Evolutionary conservation across 2,113 vertebrate genomes (phyloP).

Genomic region (Pheucticus melanocephalus): DNA sequence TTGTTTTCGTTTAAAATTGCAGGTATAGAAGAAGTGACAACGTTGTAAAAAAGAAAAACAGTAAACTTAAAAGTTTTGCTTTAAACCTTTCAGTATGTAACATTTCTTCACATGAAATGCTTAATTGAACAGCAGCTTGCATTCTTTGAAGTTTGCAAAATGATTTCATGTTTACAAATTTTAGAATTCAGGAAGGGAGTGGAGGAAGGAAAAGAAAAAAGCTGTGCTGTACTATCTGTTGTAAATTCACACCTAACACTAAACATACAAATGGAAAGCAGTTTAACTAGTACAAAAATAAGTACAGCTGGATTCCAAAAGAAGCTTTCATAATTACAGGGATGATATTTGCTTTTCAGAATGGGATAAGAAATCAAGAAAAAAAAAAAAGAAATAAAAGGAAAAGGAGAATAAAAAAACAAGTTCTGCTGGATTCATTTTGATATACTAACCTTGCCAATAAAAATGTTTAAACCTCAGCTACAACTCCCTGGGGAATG

Average conservation of each 20-base stretch:
- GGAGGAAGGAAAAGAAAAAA: not conserved
- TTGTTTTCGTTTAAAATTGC: not conserved
- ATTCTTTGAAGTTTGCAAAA: conserved; percentile 34
- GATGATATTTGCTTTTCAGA: conserved; percentile 47
- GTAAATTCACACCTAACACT: not conserved
- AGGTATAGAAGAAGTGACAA: not conserved
- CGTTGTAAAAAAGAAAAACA: not conserved
- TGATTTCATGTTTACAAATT: not conserved
- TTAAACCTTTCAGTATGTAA: conserved; percentile 24
- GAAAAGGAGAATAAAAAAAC: not conserved
- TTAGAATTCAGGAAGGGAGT: not conserved
- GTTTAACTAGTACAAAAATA: not conserved
- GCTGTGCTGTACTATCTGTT: not conserved
- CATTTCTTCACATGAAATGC: conserved; percentile 29
- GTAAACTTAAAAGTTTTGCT: not conserved
- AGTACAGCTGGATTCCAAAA: not conserved
- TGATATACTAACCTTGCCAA: conserved; percentile 62
- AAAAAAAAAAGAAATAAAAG: not conserved
- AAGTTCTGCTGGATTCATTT: conserved; percentile 59
- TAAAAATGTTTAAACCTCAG: conserved; percentile 66
- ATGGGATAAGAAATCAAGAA: not conserved
- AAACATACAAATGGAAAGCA: not conserved
- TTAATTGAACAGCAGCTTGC: conserved; percentile 37
- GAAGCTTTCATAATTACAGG: conserved; percentile 1
- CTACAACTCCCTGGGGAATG: conserved; percentile 71